Evolutionary conservation across 2,797 vertebrate species (phyloP).

Genomic region (Pseudopleuronectes americanus): DNA sequence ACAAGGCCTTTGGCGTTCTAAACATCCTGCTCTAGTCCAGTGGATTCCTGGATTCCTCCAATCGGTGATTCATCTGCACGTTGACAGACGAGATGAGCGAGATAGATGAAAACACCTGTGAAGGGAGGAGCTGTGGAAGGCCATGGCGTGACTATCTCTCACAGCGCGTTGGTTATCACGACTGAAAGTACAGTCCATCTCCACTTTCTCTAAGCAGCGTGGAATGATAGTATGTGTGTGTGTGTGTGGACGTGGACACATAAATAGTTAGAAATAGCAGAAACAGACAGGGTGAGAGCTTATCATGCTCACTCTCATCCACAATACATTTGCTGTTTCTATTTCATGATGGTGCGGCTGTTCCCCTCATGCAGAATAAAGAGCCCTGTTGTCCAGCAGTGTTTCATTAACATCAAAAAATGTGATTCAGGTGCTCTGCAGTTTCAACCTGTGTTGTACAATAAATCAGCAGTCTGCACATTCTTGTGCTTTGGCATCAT

Average conservation of each 20-base stretch:
- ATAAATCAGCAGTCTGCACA: slow-evolving; percentile 68
- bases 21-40: slow-evolving; percentile 61
- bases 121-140: slow-evolving; percentile 48
- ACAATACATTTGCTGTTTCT: slow-evolving; percentile 32
- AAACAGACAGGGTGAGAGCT: background rate
- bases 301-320: slow-evolving; percentile 41
- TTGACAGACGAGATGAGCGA: slow-evolving; percentile 60
- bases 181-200: slow-evolving; percentile 23
- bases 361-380: slow-evolving; percentile 17
- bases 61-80: slow-evolving; percentile 57
- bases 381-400: slow-evolving; percentile 46
- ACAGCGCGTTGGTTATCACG: slow-evolving; percentile 25
- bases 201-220: slow-evolving; percentile 21
- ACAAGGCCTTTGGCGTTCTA: slow-evolving; percentile 62
- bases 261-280: slow-evolving; percentile 4
- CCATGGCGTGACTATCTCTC: slow-evolving; percentile 51
- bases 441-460: slow-evolving; percentile 52
- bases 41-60: slow-evolving; percentile 37
- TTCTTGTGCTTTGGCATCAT: slow-evolving; percentile 71
- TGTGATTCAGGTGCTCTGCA: slow-evolving; percentile 53
- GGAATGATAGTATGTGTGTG: background rate
- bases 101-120: slow-evolving; percentile 65
- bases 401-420: slow-evolving; percentile 74
- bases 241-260: background rate
- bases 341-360: slow-evolving; percentile 28